Percentiles rank a stretch among this genome's conserved stretches.
Conservation (phyloP, 2,888 invertebrate genomes). For the Zele albiditarsus region DNA sequence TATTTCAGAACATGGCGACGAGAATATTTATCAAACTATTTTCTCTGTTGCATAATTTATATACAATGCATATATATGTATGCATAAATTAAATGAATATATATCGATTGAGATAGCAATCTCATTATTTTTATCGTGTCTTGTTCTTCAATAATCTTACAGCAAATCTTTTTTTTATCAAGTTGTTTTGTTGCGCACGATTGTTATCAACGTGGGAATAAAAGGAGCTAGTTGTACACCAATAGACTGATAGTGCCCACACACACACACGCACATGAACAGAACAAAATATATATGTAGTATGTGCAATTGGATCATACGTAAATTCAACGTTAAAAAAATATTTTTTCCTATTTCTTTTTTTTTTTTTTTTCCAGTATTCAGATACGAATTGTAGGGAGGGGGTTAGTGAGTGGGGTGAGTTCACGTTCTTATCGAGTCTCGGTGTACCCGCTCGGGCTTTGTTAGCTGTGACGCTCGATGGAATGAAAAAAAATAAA, state of each 20-base stretch:
- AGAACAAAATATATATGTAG: not conserved
- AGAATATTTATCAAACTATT: not conserved
- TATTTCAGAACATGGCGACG: conserved; percentile 2
- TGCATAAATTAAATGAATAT: not conserved
- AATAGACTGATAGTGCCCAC: not conserved
- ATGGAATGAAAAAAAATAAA: conserved; percentile 65
- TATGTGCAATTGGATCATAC: conserved; percentile 14
- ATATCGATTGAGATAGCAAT: not conserved
- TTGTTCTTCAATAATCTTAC: not conserved
- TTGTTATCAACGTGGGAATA: not conserved
- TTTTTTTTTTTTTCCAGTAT: conserved; percentile 26
- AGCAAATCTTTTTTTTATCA: not conserved
- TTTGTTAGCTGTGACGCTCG: conserved; percentile 58
- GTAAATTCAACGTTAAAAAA: conserved; percentile 15
- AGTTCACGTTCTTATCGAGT: conserved; percentile 36
- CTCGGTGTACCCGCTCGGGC: conserved; percentile 48
- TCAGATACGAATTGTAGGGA: conserved; percentile 26
- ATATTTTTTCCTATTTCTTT: conserved; percentile 21
- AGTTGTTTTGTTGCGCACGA: not conserved
- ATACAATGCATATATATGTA: not conserved
- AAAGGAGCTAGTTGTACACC: not conserved
- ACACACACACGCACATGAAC: not conserved
- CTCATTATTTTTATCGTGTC: not conserved
- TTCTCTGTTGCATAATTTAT: not conserved
- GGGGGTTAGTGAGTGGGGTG: not conserved